Conservation (phyloP, 2,113 vertebrate genomes). For the Riparia riparia region DNA sequence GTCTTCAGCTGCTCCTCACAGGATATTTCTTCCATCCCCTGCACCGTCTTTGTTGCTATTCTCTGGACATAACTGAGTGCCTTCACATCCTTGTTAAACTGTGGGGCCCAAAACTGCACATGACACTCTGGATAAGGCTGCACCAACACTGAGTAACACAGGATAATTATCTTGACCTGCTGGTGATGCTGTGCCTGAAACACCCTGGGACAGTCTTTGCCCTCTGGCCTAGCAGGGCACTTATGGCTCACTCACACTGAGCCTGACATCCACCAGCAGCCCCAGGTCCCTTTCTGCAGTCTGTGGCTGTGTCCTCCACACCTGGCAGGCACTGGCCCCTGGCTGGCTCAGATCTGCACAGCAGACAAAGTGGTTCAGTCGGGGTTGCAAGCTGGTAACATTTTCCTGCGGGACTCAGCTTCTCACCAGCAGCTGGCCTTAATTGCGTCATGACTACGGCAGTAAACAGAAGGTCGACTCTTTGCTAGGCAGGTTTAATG, state of each 20-base stretch:
- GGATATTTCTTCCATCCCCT: neutral
- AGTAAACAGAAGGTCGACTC: no score
- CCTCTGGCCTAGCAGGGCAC: no score
- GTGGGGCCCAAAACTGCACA: neutral
- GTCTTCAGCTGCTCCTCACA: neutral
- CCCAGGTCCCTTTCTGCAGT: neutral
- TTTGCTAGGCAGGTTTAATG: no score
- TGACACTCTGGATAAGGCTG: neutral
- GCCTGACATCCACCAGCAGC: neutral
- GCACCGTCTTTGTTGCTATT: neutral
- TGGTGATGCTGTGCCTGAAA: neutral
- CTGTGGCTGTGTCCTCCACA: no score
- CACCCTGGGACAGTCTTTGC: neutral
- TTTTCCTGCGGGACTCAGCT: no score
- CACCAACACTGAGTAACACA: neutral
- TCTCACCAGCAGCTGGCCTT: no score
- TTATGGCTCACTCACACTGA: accelerated
- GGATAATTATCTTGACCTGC: no score
- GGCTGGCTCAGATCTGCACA: no score
- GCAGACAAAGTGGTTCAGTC: no score
- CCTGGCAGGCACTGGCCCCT: no score
- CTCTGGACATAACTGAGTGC: neutral
- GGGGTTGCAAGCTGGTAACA: no score
- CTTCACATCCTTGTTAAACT: neutral
- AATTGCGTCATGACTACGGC: no score